These are phyloP conservation scores for Cyphomyrus plagiostoma DNA, from an alignment of 2,113 vertebrate genomes.

Conservation along the genomic window DNA sequence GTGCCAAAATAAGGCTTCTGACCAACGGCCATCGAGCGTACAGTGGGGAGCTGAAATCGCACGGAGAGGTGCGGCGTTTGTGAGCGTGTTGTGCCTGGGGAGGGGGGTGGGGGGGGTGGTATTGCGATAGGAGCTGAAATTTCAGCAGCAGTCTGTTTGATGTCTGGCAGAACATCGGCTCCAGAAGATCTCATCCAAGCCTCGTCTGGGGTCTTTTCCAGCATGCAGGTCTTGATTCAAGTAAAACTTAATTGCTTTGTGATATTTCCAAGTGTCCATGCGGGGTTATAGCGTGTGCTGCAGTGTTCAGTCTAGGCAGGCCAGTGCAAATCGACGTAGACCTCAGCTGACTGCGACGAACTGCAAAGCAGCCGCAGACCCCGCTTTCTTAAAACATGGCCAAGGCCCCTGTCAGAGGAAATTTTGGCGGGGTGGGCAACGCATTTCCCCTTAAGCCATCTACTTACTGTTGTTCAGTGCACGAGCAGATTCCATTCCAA, in stretches of 20 bases:
- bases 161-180: neutral
- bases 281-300: neutral
- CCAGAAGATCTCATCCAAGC: neutral
- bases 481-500: neutral
- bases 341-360: neutral
- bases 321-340: neutral
- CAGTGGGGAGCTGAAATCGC: neutral
- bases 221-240: neutral
- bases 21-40: neutral
- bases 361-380: neutral
- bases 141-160: neutral
- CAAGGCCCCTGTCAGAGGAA: neutral
- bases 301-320: neutral
- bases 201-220: neutral
- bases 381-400: neutral
- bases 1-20: neutral
- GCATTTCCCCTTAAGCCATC: neutral
- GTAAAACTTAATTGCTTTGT: neutral
- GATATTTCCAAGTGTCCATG: neutral
- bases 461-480: neutral
- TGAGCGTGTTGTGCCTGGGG: neutral
- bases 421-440: neutral
- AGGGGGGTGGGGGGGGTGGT: too few relatives aligned
- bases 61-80: neutral
- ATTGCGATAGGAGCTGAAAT: neutral